Evolutionary conservation across 2,113 vertebrate genomes (phyloP), one percentile per base, ranked within the genome.

Genomic region (Myxocyprinus asiaticus): DNA sequence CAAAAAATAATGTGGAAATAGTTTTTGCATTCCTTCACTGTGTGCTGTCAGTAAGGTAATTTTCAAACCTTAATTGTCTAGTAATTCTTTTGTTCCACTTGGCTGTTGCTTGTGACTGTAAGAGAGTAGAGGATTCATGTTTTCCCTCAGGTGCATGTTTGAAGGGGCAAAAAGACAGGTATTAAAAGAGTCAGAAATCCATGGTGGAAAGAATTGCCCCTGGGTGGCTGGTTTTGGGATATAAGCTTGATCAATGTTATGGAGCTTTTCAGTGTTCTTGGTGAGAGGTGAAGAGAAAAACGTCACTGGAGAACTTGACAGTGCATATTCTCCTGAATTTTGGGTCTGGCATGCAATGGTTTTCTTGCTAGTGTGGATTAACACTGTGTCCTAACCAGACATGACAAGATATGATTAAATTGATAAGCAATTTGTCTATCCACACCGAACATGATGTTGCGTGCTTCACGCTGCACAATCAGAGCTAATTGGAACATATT

Each of bases 11-110:
- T 72, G 55, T 78, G 78, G 80, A 78, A 69, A 15, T 65, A 59
- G 79, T 82, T 81, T 76, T 82, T 84, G 66, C 80, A 84, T 86
- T 86, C 83, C 80, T 78, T 80, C 71, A 68, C 76, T 8, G 71
- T 84, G 71, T 74, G 79, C 80, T 82, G 79, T 81, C 80, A 79
- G 75, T 78, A 78, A 84, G 68, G 81, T 80, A 67, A 72, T 80
- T 82, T 85, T 62, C 77, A n/a, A 78, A 70, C 68, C 43, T 11
- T 81, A 79, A 84, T 80, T 61, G 74, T 69, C 42, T 55, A 71
- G 42, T 75, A 83, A 76, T 78, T 80, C 82, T 69, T 22, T 87
- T 79, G 83, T 86, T 73, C 72, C 69, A 67, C 56, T 80, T 75
- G 47, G 83, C 73, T 83, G 75, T n/a, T 47, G 67, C 51, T 64